Base-by-base conservation (phyloP, 2,888 invertebrate species). In the Chouioia cunea region DNA sequence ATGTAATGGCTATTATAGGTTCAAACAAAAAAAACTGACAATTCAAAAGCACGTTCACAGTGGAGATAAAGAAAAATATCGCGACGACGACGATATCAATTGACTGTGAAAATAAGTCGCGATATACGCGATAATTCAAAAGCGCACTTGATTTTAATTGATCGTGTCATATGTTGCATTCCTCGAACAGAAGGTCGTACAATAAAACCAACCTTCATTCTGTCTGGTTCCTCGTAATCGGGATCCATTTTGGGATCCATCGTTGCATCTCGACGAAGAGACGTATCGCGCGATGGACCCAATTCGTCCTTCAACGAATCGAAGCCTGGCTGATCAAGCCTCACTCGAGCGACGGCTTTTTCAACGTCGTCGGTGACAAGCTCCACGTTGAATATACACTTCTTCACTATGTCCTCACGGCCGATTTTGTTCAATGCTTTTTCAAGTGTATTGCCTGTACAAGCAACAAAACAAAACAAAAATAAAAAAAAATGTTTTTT, bases 341-440 rank as follows among this genome's bases (percentile, higher is more conserved):
- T 86, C 60, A 87, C 89, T 81, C 88, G 88, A 48, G 89, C 90
- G 57, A 89, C 88, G 57, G 89, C 87, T 77, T 86, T 86, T 73
- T 86, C 86, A 10, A 89, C 89, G 79, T 93, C 92, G 83, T 94
- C 93, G 0, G 93, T 93, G 1, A 94, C 93, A 18, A 91, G 86
- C 80, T 93, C 92, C n/a, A 93, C 88, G 80, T 93, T 93, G 78
- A 90, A 89, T 76, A 85, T 91, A 83, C 93, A 93, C 80, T 92
- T 91, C 70, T 91, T 90, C 0, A 95, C 93, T 76, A 96, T 93
- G 85, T 96, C 96, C 75, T 91, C 91, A 47, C 96, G 89, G 53
- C 92, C 91, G 65, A 96, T 95, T 81, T 91, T 91, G 74, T 91
- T 89, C 60, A 96, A 86, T 1, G 93, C 94, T 79, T 91, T 90